Base-by-base conservation (phyloP, 2,888 invertebrate genomes). In the Sympetrum striolatum region DNA sequence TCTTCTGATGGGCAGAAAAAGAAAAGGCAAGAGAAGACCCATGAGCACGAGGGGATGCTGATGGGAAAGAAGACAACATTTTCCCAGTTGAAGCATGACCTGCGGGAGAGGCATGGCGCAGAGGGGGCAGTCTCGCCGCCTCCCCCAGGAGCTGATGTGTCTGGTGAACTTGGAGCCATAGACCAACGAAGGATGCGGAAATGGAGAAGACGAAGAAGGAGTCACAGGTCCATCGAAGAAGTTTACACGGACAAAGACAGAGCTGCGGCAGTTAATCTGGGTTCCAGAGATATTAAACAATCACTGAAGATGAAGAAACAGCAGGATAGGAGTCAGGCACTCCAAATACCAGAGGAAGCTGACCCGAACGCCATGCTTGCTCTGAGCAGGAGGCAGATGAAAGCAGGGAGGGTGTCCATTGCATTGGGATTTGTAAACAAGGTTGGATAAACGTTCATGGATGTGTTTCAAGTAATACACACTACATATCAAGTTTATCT, bases 231-330 rank as follows among this genome's bases (percentile, higher is more conserved):
- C 90, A 93, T 94, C 91, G 97, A 98, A 92, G 98, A 98, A 93
- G 94, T 97, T 37, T 98, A 98, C 93, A 98, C 98, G 35, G 98
- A 98, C 93, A 98, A 98, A 93, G 98, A 98, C 93, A 95, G 98
- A 10, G 98, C 98, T 0, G 98, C 98, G 0, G 98, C 98, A 0
- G 98, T 98, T 25, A 97, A 97, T 92, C 93, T 97, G 95, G 97
- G 97, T 0, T 96, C 96, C n/a, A 96, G 96, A 91, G 98, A 98
- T 93, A 98, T 98, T 91, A 98, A 98, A 93, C 96, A 97, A 92
- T 97, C 97, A 60, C 94, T 98, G 91, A 97, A 96, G 93, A 94
- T 97, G 92, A 98, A 98, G 93, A 95, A 97, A 92, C 96, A 96
- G 92, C 96, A 97, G 91, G 98, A 98, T 93, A 95, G 97, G 44